Evolutionary conservation across 2,113 vertebrate species (phyloP), one percentile per base, ranked within the genome.

Genomic region (Oryctolagus cuniculus): DNA sequence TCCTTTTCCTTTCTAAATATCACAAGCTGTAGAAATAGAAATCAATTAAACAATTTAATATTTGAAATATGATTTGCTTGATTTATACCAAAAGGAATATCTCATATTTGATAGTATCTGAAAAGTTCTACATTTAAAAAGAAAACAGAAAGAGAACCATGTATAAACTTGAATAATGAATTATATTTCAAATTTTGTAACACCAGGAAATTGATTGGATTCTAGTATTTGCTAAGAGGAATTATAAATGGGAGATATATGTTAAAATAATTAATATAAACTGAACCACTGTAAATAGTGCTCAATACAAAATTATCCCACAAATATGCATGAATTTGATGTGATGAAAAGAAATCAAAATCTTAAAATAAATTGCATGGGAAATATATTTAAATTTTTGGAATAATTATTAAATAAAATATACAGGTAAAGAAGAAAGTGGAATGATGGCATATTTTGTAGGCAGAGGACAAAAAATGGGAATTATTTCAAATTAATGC

Each of bases 221-320:
- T 90, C 17, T 24, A 96, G 89, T 79, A 81, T 85, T 73, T 13
- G 25, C 27, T 85, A 72, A 10, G 10, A 64, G 15, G 3, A 79
- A 36, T 77, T 53, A 61, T 13, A 79, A 53, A 80, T 58, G 38
- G 31, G 17, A 93, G 63, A 69, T 78, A 29, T 15, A 4, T 10
- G 21, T 91, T 93, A 93, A 93, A 78, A 90, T 8, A 90, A 80
- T 58, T 12, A 36, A 58, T 38, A 74, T 81, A 90, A 83, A 36
- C 9, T 24, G 15, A 61, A 12, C 73, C 13, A 66, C 9, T 21
- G 31, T 34, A 86, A 90, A 77, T 77, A 80, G 69, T 55, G 2
- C 9, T 79, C 5, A 61, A 9, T 51, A 16, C 38, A 90, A 89
- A 93, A 69, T 38, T 79, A 69, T 84, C 1, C 29, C 51, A 17